Base-by-base conservation (phyloP, 1,140 invertebrate species). In the Telenomus remus region DNA sequence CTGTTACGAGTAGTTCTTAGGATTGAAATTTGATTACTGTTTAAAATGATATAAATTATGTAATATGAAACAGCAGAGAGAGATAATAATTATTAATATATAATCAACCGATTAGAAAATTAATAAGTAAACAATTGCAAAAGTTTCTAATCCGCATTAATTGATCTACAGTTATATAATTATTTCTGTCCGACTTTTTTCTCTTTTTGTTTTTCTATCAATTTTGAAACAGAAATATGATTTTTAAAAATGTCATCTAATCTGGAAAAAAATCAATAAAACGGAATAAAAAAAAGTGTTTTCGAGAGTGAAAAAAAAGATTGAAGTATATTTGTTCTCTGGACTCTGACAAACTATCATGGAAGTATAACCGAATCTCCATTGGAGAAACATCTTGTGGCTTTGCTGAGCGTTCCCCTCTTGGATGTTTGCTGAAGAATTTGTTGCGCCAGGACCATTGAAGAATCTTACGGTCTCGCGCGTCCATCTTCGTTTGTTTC, bases 371-470 rank as follows among this genome's bases (percentile, higher is more conserved):
- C 12, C 43, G 43, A 44, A 44, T 44, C 43, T 44, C 43, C 11
- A 14, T 12, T 13, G 43, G 4, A n/a, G n/a, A 33, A 10, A 13
- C 12, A 57, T 46, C 16, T 15, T 1, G 10, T 43, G n/a, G 39
- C 9, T 51, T 50, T 13, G 53, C n/a, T 27, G 11, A 27, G 44
- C 2, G 34, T n/a, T 59, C 15, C 50, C 46, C 34, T n/a, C 37
- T 10, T n/a, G 59, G 57, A 71, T 50, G 14, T 60, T 63, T 50
- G 11, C 48, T 15, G 59, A 69, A 61, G 65, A 76, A 70, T 70
- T 70, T 65, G 65, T 70, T 70, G 73, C 73, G 73, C 66, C 73
- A 76, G 69, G 72, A 76, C 72, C 69, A 78, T 56, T 55, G 61
- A 73, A 63, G 55, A 56, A 73, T 74, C 78, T 79, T 74, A 77